Percentiles rank a stretch among this genome's conserved stretches.
phyloP scores from a whole-genome alignment of 2,113 vertebrate genomes.

The Neodontobutis hainanensis region DNA sequence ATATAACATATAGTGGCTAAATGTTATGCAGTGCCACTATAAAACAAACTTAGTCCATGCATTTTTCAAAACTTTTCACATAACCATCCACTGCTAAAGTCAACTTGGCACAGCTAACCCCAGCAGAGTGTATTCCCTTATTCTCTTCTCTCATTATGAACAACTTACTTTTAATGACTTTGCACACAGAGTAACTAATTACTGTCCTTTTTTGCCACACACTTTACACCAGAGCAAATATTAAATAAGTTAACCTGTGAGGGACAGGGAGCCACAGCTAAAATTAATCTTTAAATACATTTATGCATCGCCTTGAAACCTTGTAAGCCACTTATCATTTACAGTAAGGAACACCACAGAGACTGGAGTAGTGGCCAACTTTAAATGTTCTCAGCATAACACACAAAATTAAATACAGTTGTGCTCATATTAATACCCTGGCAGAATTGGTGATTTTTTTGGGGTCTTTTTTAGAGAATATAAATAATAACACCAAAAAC shows the following conservation, averaged over 20 bases:
- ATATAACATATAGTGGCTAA: no score
- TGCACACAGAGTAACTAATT: constrained; percentile 27
- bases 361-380: background rate
- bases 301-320: constrained; percentile 7
- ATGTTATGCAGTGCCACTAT: no score
- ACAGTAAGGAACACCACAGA: background rate
- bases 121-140: constrained; percentile 42
- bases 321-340: constrained; percentile 13
- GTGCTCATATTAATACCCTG: no score
- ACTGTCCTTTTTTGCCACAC: constrained; percentile 11
- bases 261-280: background rate
- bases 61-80: constrained; percentile 17
- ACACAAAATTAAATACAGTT: no score
- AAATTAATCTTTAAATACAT: constrained; percentile 2
- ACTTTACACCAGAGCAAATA: constrained; percentile 24
- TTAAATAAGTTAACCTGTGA: constrained; percentile 23
- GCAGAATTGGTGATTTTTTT: no score
- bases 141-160: constrained; percentile 58
- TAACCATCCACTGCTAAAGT: background rate
- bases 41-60: no score
- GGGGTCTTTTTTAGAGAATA: no score
- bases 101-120: constrained; percentile 20
- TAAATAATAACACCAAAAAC: no score
- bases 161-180: constrained; percentile 51
- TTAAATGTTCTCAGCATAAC: background rate